Base-by-base conservation (phyloP, 2,797 vertebrate species). In the Gymnoscopelus microlampas region DNA sequence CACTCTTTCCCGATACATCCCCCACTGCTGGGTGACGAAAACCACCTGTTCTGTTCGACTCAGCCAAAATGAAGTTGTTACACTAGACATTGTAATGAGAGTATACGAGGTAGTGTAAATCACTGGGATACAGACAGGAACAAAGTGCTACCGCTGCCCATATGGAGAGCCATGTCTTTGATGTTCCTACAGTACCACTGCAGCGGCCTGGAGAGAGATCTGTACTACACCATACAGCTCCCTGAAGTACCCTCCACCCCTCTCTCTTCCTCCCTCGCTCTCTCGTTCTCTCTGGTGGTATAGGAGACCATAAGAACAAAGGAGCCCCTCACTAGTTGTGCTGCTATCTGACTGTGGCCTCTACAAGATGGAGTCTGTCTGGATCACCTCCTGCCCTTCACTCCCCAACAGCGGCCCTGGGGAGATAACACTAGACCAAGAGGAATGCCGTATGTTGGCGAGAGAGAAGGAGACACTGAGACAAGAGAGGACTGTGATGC, bases 311-410 rank as follows among this genome's bases (percentile, higher is more conserved):
- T 2, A 0, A 12, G 73, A 83, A 87, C 85, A 86, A 88, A 89
- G 75, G 74, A 54, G 44, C 39, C 68, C 76, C 66, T 85, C 66
- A 78, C 74, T 71, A 54, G 77, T 84, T 84, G 68, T 76, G 78
- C 86, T 83, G 66, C 76, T 87, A 85, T 91, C 81, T 84, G 75
- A 80, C 74, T 70, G 66, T 68, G 55, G 66, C 82, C 72, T 35
- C 76, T 86, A 86, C 83, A 70, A 87, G 74, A 87, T 81, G 67
- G 66, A 79, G 72, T 76, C 68, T 73, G 76, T 89, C 80, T 87
- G 75, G 78, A 89, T 88, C 79, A 68, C 70, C 76, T 74, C 82
- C 70, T 73, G 71, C 66, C 57, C 39, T 56, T 75, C 65, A 1
- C 76, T 10, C 39, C 39, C 39, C 70, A 69, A 81, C 79, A 76